These are phyloP conservation scores for Trichopria drosophilae DNA, from an alignment of 2,888 invertebrate genomes.

Conservation along the genomic window DNA sequence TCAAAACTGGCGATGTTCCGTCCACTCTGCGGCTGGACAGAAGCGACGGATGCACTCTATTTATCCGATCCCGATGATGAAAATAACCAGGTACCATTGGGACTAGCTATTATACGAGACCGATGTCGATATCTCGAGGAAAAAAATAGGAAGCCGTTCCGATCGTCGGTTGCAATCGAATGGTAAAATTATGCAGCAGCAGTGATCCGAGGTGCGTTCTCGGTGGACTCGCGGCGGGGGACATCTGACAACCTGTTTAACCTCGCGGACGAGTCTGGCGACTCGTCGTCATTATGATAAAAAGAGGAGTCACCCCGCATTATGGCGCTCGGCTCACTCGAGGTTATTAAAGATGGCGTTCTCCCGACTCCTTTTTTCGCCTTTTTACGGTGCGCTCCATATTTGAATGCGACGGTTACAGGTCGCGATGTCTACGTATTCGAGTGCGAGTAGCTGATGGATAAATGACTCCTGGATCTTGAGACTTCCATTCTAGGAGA, in stretches of 20 bases:
- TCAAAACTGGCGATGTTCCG: no score
- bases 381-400: conserved; percentile 37
- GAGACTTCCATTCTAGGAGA: conserved; percentile 25
- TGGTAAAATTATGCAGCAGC: conserved; percentile 49
- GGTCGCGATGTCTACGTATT: background rate
- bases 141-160: no score
- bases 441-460: conserved; percentile 8
- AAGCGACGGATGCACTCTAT: no score
- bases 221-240: conserved; percentile 39
- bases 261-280: conserved; percentile 43
- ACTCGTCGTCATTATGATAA: conserved; percentile 45
- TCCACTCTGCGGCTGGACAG: no score
- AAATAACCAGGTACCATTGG: background rate
- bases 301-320: conserved; percentile 47
- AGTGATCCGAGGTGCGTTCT: conserved; percentile 12
- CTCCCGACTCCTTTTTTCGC: conserved; percentile 1
- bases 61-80: no score
- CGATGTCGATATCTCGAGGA: background rate
- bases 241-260: conserved; percentile 54
- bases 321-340: conserved; percentile 43
- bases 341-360: conserved; percentile 55
- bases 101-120: background rate
- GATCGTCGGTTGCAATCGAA: conserved; percentile 36
- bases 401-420: conserved; percentile 43
- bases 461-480: conserved; percentile 30